A percentile compares a stretch with the other conserved stretches of the same genome.
phyloP scores from a whole-genome alignment of 1,140 invertebrate genomes.

The Notospermus geniculatus region DNA sequence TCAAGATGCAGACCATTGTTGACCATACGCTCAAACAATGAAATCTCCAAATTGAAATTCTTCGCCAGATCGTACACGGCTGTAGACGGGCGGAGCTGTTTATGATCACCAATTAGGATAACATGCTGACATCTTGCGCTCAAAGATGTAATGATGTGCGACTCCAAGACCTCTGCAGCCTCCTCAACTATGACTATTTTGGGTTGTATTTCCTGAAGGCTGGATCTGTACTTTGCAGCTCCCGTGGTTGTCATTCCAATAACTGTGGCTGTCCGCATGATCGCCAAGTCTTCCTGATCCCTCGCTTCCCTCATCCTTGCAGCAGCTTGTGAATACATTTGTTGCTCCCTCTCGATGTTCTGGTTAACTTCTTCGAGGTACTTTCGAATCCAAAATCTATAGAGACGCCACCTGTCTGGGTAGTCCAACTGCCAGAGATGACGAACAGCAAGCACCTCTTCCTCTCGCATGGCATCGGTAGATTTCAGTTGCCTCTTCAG shows the following conservation, averaged over 20 bases:
- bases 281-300: constrained; percentile 18
- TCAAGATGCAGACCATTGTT: constrained; percentile 45
- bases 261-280: constrained; percentile 36
- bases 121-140: constrained; percentile 73
- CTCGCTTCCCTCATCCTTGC: constrained; percentile 17
- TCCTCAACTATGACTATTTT: constrained; percentile 51
- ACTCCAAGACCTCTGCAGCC: constrained; percentile 53
- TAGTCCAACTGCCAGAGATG: constrained; percentile 10
- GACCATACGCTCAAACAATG: constrained; percentile 53
- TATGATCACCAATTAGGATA: constrained; percentile 77
- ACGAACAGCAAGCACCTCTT: constrained; percentile 10
- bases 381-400: constrained; percentile 13
- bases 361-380: constrained; percentile 3
- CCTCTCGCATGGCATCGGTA: constrained; percentile 13
- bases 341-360: constrained; percentile 5
- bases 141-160: constrained; percentile 56
- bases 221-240: constrained; percentile 38
- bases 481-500: constrained; percentile 1
- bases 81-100: constrained; percentile 58
- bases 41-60: constrained; percentile 53
- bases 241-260: constrained; percentile 54
- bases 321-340: constrained; percentile 13
- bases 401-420: constrained; percentile 16
- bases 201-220: constrained; percentile 38
- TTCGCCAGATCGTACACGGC: constrained; percentile 48